These are phyloP conservation scores for Brenthis ino DNA, from an alignment of 2,888 invertebrate genomes.

Conservation along the genomic window DNA sequence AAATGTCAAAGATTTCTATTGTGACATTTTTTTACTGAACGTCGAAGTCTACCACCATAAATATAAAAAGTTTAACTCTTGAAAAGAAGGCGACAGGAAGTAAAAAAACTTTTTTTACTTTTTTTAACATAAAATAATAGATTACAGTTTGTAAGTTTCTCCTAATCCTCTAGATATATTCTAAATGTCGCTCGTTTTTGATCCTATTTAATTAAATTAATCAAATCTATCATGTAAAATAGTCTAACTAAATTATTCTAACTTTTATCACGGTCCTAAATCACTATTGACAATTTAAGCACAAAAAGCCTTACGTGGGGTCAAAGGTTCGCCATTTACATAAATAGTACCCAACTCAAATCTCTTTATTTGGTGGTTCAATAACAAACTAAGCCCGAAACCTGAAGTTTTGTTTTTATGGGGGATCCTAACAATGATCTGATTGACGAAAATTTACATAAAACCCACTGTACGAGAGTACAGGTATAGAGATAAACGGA, in stretches of 20 bases:
- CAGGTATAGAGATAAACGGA: conserved; percentile 4
- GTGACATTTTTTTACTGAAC: too few species aligned
- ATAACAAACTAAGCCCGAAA: conserved; percentile 38
- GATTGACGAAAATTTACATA: conserved; percentile 35
- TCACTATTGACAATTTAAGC: conserved; percentile 28
- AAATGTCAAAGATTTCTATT: too few species aligned
- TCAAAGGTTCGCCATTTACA: conserved; percentile 50
- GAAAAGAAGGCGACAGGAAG: too few species aligned
- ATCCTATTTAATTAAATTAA: conserved; percentile 10
- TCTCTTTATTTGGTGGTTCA: conserved; percentile 47
- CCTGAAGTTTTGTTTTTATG: conserved; percentile 33
- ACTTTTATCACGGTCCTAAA: conserved; percentile 15
- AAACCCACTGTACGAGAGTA: not conserved
- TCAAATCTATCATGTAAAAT: conserved; percentile 6
- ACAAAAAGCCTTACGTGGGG: conserved; percentile 16
- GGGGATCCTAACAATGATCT: conserved; percentile 29
- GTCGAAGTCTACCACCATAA: too few species aligned
- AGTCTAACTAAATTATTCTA: conserved; percentile 17
- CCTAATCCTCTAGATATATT: too few species aligned
- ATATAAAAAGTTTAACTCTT: too few species aligned
- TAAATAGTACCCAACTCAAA: conserved; percentile 47
- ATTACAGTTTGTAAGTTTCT: too few species aligned
- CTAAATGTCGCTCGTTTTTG: too few species aligned
- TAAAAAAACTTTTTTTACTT: too few species aligned
- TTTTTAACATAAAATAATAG: too few species aligned